Conservation (phyloP, 2,888 invertebrate species). For the Harpalus rufipes region DNA sequence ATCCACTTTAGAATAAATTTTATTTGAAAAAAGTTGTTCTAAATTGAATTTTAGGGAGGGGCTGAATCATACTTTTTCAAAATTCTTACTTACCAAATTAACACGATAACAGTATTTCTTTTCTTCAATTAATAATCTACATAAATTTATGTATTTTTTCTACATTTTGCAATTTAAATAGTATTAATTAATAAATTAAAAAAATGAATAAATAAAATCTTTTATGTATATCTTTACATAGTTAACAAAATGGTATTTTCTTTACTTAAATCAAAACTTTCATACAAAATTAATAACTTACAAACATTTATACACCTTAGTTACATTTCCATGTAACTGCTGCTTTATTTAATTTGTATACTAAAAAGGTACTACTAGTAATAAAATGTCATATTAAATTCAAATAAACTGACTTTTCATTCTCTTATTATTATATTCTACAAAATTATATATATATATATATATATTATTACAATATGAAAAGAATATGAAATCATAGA, state of each 20-base stretch:
- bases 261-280: slow-evolving; percentile 52
- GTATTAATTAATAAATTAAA: not conserved
- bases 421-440: slow-evolving; percentile 2
- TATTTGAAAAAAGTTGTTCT: too few species aligned
- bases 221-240: slow-evolving; percentile 50
- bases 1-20: too few species aligned
- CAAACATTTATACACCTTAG: slow-evolving; percentile 58
- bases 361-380: not conserved
- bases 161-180: too few species aligned
- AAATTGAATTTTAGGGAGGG: too few species aligned
- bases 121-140: too few species aligned
- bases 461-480: slow-evolving; percentile 31
- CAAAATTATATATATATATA: slow-evolving; percentile 36
- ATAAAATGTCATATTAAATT: too few species aligned
- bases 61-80: too few species aligned
- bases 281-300: slow-evolving; percentile 61
- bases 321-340: slow-evolving; percentile 16
- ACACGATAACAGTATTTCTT: too few species aligned
- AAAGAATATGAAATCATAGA: slow-evolving; percentile 27
- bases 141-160: too few species aligned
- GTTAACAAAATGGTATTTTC: slow-evolving; percentile 59
- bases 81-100: too few species aligned
- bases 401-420: too few species aligned
- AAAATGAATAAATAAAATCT: slow-evolving; percentile 3
- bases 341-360: slow-evolving; percentile 32